Conservation (phyloP, 2,888 invertebrate genomes). For the Apomyelois bistriatella region DNA sequence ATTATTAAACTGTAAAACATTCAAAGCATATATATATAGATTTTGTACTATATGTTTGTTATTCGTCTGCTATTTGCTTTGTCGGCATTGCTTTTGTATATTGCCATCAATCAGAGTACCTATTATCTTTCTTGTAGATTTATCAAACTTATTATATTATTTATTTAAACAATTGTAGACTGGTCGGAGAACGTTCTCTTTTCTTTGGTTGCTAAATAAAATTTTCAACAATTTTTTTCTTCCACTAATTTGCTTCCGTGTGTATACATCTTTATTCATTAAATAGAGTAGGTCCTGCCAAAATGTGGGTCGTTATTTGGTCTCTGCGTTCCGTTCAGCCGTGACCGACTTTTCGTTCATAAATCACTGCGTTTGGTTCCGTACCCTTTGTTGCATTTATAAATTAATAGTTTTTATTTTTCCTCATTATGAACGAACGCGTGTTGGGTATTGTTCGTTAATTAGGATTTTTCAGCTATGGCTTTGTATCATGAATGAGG, state of each 20-base stretch:
- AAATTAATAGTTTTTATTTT: constrained; percentile 5
- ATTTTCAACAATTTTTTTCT: too few relatives aligned
- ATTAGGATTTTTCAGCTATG: neutral
- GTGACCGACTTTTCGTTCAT: constrained; percentile 7
- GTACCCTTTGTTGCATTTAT: neutral
- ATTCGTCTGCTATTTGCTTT: too few relatives aligned
- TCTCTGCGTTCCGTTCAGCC: constrained; percentile 7
- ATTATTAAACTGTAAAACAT: neutral
- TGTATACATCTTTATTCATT: neutral
- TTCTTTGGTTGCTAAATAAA: too few relatives aligned
- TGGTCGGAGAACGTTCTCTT: too few relatives aligned
- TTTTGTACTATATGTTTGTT: too few relatives aligned
- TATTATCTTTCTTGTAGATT: too few relatives aligned
- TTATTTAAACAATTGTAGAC: too few relatives aligned
- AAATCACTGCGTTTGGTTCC: constrained; percentile 10
- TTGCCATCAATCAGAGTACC: too few relatives aligned
- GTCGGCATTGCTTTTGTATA: too few relatives aligned
- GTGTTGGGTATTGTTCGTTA: neutral
- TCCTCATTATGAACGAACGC: neutral
- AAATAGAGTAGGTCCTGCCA: neutral
- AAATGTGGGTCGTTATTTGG: constrained; percentile 10
- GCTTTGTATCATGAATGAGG: neutral
- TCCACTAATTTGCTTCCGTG: neutral
- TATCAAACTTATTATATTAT: too few relatives aligned
- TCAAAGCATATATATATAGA: neutral